A percentile compares a stretch with the other conserved stretches of the same genome.
Conservation (phyloP, 2,797 vertebrate species). For the Myotis daubentonii region DNA sequence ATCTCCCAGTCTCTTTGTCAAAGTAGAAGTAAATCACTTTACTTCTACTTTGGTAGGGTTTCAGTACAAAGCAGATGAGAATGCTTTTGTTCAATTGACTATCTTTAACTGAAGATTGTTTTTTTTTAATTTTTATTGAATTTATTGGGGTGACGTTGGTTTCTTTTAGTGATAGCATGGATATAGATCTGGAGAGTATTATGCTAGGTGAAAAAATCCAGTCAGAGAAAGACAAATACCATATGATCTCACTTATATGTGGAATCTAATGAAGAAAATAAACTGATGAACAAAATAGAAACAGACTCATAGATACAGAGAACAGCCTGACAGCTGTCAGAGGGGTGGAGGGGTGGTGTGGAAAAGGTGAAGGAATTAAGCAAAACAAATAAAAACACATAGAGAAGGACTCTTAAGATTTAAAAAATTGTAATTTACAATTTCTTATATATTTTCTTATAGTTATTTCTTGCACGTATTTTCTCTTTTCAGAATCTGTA, state of each 20-base stretch:
- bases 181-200: not conserved
- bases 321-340: not conserved
- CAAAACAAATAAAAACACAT: not conserved
- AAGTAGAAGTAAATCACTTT: not conserved
- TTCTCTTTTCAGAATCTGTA: not conserved
- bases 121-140: not conserved
- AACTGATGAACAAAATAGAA: not conserved
- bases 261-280: not conserved
- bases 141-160: not conserved
- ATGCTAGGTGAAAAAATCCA: not conserved
- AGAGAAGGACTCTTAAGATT: not conserved
- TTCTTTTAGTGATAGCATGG: not conserved
- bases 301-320: not conserved
- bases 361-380: not conserved
- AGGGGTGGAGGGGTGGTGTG: not conserved
- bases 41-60: not conserved
- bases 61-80: conserved; percentile 20
- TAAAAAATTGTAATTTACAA: not conserved
- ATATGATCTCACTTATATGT: not conserved
- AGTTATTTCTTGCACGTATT: not conserved
- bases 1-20: conserved; percentile 10
- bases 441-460: not conserved
- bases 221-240: not conserved
- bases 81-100: not conserved
- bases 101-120: not conserved